Base-by-base conservation (phyloP, 1,140 invertebrate species). In the Alviniconcha marisindica region DNA sequence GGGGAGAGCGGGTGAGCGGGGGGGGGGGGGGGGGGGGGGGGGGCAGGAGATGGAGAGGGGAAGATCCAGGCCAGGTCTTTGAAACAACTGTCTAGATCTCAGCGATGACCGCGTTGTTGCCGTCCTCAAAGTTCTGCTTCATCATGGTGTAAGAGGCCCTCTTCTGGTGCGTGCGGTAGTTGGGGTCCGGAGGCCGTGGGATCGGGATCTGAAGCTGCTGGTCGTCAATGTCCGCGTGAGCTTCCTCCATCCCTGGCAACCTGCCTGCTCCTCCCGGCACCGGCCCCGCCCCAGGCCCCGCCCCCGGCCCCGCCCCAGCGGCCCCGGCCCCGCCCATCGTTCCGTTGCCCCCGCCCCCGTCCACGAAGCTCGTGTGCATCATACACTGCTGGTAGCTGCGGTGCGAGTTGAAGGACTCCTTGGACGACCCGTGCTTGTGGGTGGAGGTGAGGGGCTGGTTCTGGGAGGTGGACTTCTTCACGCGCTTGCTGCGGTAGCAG, bases 401-500 rank as follows among this genome's bases (percentile, higher is more conserved):
- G 54, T 73, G 73, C 7, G 83, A 80, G 42, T 71, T 76, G 78
- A 84, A 81, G 38, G 83, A 84, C 33, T 84, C 79, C 40, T 80
- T 80, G n/a, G 83, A 84, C 24, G 74, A 60, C 33, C 74, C 78
- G 38, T 84, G 83, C 56, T 79, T 77, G 31, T 84, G 71, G 63
- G 76, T 63, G 40, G 76, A 71, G 31, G 85, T 73, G 44, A 87
- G 74, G 0, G 83, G 85, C 69, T 87, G 85, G 51, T 84, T 83
- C 77, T 87, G 85, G 21, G 85, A 87, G 36, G 78, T 48, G 24
- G 85, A 87, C 54, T 87, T 87, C 54, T 84, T 84, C 44, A 87
- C 83, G 24, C 63, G 83, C 54, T 82, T 84, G 51, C 38, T 44
- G 31, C 83, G 83, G 78, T 87, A 87, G 71, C 83, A 85, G 77